A percentile compares a stretch with the other conserved stretches of the same genome.
Conservation (phyloP, 2,797 vertebrate species). For the Poliocrania exsul region DNA sequence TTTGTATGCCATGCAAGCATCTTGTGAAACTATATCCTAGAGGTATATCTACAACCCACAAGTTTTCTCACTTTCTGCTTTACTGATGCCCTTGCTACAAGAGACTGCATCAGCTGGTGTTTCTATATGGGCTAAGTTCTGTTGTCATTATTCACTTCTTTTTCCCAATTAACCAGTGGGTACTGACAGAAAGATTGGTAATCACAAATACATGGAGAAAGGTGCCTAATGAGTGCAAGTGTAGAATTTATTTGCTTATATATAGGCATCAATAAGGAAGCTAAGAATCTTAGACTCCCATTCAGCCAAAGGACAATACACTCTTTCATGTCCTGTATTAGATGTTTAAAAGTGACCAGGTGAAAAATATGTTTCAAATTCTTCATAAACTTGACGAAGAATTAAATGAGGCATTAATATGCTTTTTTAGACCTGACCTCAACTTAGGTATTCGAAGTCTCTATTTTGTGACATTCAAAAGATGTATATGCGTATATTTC, state of each 20-base stretch:
- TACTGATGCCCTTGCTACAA: neutral
- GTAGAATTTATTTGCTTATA: neutral
- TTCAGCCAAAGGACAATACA: neutral
- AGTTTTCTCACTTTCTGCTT: neutral
- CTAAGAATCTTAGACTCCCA: neutral
- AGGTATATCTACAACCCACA: no score
- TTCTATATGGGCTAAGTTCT: neutral
- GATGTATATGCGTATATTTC: no score
- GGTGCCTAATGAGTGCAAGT: neutral
- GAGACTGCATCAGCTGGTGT: neutral
- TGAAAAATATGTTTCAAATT: neutral
- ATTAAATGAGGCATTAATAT: neutral
- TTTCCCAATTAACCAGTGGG: neutral
- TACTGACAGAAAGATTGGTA: neutral
- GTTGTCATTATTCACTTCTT: neutral
- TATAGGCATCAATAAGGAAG: neutral
- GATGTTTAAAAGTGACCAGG: neutral
- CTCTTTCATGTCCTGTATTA: neutral
- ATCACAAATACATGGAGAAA: neutral
- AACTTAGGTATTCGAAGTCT: neutral
- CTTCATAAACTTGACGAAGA: neutral
- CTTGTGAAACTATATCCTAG: neutral
- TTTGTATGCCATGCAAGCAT: neutral
- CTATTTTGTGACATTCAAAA: neutral
- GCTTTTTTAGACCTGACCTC: accelerated